Evolutionary conservation across 1,140 invertebrate species (phyloP).

Genomic region (Gerris buenoi): DNA sequence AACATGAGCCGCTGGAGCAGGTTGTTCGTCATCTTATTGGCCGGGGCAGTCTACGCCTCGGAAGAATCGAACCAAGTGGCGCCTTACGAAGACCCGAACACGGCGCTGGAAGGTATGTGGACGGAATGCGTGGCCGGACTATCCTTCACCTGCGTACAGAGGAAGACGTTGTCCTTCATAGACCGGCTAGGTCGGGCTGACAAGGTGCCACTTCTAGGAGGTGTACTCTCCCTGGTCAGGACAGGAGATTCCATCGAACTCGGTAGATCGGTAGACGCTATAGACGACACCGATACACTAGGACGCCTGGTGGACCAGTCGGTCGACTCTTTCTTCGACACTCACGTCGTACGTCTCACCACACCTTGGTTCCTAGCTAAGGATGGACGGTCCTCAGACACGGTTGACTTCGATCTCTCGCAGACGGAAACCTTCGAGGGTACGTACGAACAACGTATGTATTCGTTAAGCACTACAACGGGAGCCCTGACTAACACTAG

Average conservation of each 20-base stretch:
- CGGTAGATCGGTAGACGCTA: slow-evolving; percentile 5
- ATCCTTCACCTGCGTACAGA: slow-evolving; percentile 23
- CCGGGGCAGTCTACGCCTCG: slow-evolving; percentile 2
- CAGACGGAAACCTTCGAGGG: not conserved
- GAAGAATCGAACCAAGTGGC: slow-evolving; percentile 6
- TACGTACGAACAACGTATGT: not conserved
- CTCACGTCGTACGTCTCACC: slow-evolving; percentile 19
- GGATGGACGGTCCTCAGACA: not conserved
- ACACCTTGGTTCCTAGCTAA: slow-evolving; percentile 11
- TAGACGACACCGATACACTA: slow-evolving; percentile 12
- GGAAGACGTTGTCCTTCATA: slow-evolving; percentile 21
- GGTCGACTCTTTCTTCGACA: slow-evolving; percentile 22
- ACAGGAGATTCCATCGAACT: slow-evolving; percentile 6
- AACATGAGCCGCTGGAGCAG: not conserved
- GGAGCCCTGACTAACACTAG: no score
- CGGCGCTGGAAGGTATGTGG: slow-evolving; percentile 19
- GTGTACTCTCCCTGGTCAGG: slow-evolving; percentile 19
- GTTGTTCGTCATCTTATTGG: not conserved
- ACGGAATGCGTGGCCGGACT: slow-evolving; percentile 20
- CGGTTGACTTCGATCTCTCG: not conserved
- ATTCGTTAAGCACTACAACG: no score
- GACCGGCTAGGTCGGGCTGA: slow-evolving; percentile 19
- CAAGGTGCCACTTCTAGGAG: slow-evolving; percentile 19
- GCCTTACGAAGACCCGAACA: slow-evolving; percentile 15
- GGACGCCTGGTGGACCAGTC: slow-evolving; percentile 17